phyloP scores from a whole-genome alignment of 1,140 invertebrate species.

The Pseudomyrmex cubaensis region DNA sequence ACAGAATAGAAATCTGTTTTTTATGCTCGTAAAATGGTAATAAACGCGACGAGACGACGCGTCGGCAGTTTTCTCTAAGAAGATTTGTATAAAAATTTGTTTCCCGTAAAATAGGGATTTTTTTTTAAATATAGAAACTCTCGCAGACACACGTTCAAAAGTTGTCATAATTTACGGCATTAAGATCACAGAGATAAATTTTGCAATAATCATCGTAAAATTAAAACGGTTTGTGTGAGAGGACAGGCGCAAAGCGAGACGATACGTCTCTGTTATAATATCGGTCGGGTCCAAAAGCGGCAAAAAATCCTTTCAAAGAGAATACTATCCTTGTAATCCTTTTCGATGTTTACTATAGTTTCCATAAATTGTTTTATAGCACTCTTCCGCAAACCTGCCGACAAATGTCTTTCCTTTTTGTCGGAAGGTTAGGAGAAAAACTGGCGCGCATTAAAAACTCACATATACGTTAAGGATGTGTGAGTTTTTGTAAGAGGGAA shows the following conservation, averaged over 20 bases:
- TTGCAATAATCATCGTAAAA: constrained; percentile 42
- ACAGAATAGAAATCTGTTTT: too few relatives aligned
- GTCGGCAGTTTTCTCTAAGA: constrained; percentile 17
- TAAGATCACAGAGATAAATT: constrained; percentile 5
- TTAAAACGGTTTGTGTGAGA: constrained; percentile 7
- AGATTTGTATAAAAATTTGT: constrained; percentile 30
- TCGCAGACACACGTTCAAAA: constrained; percentile 6
- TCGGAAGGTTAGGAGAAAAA: too few relatives aligned
- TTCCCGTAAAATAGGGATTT: not conserved
- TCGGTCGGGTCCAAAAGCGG: not conserved
- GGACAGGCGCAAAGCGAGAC: too few relatives aligned
- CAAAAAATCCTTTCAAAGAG: not conserved
- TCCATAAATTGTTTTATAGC: too few relatives aligned
- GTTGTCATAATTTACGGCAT: not conserved
- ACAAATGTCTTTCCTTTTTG: too few relatives aligned
- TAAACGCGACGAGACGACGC: not conserved
- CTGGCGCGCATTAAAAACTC: too few relatives aligned
- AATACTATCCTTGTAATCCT: constrained; percentile 6
- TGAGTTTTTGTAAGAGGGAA: too few relatives aligned
- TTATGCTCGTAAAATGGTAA: constrained; percentile 14
- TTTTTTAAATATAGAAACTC: not conserved
- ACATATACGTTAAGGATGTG: too few relatives aligned
- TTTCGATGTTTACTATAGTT: too few relatives aligned
- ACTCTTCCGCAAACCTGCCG: too few relatives aligned
- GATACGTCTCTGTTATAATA: not conserved